Conservation (phyloP, 2,888 invertebrate species). For the Drosophila monieri region DNA sequence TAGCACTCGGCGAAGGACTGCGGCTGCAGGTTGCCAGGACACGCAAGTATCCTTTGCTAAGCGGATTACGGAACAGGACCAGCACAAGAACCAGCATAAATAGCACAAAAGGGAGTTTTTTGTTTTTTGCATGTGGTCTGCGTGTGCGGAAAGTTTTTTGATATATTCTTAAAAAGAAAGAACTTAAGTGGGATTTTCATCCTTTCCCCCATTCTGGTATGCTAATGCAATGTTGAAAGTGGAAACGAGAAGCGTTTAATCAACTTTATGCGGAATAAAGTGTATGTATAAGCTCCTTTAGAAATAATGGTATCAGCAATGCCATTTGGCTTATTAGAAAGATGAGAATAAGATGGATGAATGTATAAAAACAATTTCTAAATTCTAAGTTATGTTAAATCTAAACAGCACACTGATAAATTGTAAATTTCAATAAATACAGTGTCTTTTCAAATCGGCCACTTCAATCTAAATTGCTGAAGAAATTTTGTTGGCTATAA, state of each 20-base stretch:
- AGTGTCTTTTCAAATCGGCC: background rate
- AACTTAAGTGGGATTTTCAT: conserved; percentile 31
- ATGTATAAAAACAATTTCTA: background rate
- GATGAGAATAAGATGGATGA: conserved; percentile 36
- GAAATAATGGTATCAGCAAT: conserved; percentile 27
- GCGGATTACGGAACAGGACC: conserved; percentile 56
- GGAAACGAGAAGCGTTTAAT: conserved; percentile 60
- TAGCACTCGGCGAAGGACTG: conserved; percentile 33
- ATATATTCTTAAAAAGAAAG: conserved; percentile 15
- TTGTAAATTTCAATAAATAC: background rate
- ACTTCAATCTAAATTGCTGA: background rate
- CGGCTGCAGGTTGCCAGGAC: conserved; percentile 34
- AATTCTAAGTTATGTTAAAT: background rate
- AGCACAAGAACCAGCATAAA: conserved; percentile 20
- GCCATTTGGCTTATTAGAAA: conserved; percentile 70
- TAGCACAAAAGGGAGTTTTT: conserved; percentile 32
- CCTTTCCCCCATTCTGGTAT: conserved; percentile 35
- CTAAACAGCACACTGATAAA: background rate
- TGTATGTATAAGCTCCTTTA: conserved; percentile 15
- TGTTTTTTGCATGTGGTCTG: conserved; percentile 56
- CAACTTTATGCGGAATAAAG: conserved; percentile 69
- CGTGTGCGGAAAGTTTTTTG: conserved; percentile 51
- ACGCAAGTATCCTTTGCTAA: conserved; percentile 43
- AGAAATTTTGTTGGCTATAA: background rate
- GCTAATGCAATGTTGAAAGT: conserved; percentile 57